These are phyloP conservation scores for Lucifuga dentata DNA, from an alignment of 2,113 vertebrate species.

Conservation along the genomic window DNA sequence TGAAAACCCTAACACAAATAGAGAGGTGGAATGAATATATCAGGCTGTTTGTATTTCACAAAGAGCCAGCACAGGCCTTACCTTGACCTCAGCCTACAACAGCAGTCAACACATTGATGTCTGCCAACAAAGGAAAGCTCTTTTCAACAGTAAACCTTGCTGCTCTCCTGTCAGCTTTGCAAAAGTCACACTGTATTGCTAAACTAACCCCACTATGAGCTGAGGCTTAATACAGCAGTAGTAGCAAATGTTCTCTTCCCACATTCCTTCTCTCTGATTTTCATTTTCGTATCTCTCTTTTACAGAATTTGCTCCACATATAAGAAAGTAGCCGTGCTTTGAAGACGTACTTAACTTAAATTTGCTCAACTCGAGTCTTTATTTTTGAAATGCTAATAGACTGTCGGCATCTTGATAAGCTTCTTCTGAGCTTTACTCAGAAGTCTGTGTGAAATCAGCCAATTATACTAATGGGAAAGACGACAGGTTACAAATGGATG, in stretches of 20 bases:
- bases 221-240: conserved; percentile 4
- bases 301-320: conserved; percentile 30
- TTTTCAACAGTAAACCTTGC: conserved; percentile 48
- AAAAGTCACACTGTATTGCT: conserved; percentile 61
- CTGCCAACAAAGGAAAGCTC: conserved; percentile 57
- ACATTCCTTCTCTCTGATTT: conserved; percentile 22
- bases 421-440: conserved; percentile 18
- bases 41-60: conserved; percentile 48
- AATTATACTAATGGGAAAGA: conserved; percentile 48
- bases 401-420: conserved; percentile 27
- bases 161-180: conserved; percentile 59
- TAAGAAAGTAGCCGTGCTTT: conserved; percentile 34
- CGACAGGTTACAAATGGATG: conserved; percentile 52
- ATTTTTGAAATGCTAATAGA: conserved; percentile 55
- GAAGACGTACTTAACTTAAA: conserved; percentile 41
- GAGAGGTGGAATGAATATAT: conserved; percentile 39
- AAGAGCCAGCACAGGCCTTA: conserved; percentile 43
- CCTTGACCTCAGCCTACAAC: conserved; percentile 71
- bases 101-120: conserved; percentile 61
- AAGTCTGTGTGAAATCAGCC: conserved; percentile 21
- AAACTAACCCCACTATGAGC: conserved; percentile 35
- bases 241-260: conserved; percentile 32
- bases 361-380: conserved; percentile 41
- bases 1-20: conserved; percentile 41
- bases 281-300: conserved; percentile 15